A percentile compares a stretch with the other conserved stretches of the same genome.
Evolutionary conservation across 2,888 invertebrate species (phyloP).

Genomic region (Meghimatium bilineatum): DNA sequence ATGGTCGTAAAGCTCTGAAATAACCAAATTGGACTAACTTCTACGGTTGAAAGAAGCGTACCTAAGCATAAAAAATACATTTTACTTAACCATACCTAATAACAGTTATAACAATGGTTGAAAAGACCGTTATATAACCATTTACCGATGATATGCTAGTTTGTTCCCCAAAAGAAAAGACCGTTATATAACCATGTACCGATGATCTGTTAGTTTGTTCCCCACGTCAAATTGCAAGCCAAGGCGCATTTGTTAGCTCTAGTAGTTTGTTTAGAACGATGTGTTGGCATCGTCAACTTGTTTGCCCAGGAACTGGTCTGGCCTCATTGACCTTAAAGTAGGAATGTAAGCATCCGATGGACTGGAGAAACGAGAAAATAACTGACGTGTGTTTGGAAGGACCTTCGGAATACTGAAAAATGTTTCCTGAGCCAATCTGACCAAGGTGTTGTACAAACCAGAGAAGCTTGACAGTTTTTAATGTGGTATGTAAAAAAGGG

Average conservation of each 20-base stretch:
- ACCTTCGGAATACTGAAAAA: not conserved
- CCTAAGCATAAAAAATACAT: too few species aligned
- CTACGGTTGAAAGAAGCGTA: too few species aligned
- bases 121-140: not conserved
- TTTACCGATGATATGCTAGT: not conserved
- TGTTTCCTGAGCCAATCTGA: not conserved
- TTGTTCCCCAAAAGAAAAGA: not conserved
- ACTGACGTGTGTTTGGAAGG: not conserved
- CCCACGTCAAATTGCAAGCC: not conserved
- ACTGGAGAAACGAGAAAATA: not conserved
- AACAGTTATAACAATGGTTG: too few species aligned
- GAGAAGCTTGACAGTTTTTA: not conserved
- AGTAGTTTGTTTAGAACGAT: not conserved
- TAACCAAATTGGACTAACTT: too few species aligned
- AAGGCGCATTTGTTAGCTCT: not conserved
- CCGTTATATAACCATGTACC: not conserved
- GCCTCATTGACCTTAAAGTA: not conserved
- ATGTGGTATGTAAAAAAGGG: too few species aligned
- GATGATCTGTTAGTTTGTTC: not conserved
- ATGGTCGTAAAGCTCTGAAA: too few species aligned
- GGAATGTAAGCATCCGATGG: constrained; percentile 1
- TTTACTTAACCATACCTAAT: too few species aligned
- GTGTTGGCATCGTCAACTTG: not conserved
- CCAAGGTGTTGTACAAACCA: not conserved
- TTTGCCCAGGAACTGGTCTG: not conserved